Conservation (phyloP, 2,888 invertebrate genomes). For the Luperina testacea region DNA sequence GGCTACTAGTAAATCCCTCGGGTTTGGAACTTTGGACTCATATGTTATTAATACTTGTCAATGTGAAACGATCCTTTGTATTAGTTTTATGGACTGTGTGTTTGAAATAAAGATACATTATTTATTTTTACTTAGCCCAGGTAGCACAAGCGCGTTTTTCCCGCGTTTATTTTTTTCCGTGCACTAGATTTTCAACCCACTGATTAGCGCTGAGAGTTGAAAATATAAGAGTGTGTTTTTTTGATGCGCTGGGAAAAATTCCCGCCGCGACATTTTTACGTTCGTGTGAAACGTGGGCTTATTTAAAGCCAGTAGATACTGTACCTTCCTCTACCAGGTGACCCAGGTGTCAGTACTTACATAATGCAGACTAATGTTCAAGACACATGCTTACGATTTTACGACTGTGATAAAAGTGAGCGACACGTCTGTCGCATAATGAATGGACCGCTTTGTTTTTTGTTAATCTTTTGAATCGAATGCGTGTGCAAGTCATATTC, state of each 20-base stretch:
- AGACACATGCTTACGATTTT: constrained; percentile 56
- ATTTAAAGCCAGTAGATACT: constrained; percentile 2
- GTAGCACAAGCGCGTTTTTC: neutral
- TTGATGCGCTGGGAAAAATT: neutral
- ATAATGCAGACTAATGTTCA: constrained; percentile 45
- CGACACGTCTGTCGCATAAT: constrained; percentile 56
- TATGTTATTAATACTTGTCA: neutral
- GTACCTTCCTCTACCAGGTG: constrained; percentile 40
- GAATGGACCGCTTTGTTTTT: constrained; percentile 63
- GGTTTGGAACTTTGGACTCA: too few relatives aligned
- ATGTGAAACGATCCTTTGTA: constrained; percentile 6
- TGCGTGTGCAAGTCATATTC: constrained; percentile 55
- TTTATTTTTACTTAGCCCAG: neutral
- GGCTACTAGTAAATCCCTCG: too few relatives aligned
- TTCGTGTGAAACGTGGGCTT: neutral
- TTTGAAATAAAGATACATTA: neutral
- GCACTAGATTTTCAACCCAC: neutral
- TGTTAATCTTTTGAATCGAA: constrained; percentile 62
- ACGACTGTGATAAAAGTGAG: constrained; percentile 65
- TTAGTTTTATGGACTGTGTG: neutral
- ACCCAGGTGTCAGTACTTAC: constrained; percentile 45
- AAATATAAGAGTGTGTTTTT: neutral
- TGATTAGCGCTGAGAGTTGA: too few relatives aligned
- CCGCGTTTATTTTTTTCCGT: neutral
- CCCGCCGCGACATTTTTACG: neutral